A percentile compares a stretch with the other conserved stretches of the same genome.
Evolutionary conservation across 1,140 invertebrate species (phyloP).

Genomic region (Spodoptera litura): DNA sequence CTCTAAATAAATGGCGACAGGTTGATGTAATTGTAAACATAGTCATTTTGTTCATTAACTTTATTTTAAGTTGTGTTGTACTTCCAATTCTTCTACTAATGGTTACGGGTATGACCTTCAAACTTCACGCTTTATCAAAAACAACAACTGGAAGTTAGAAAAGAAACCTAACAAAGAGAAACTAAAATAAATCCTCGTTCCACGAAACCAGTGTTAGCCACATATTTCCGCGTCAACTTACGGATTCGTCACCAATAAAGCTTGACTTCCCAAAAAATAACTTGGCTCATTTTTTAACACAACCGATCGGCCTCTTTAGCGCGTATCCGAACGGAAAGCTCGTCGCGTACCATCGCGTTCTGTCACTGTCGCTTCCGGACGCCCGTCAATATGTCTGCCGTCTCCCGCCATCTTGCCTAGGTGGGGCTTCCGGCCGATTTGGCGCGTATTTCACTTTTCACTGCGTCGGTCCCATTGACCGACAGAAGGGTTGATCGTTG

Average conservation of each 20-base stretch:
- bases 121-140: too few species aligned
- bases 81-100: too few species aligned
- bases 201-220: constrained; percentile 1
- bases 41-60: too few species aligned
- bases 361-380: constrained; percentile 45
- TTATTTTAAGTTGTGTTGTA: too few species aligned
- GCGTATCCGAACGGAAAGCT: constrained; percentile 45
- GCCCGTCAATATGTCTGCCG: constrained; percentile 43
- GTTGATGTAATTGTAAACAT: too few species aligned
- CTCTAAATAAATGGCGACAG: too few species aligned
- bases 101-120: too few species aligned
- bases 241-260: constrained; percentile 29
- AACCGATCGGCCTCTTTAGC: constrained; percentile 40
- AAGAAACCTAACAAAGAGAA: background rate
- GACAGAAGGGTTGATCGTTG: constrained; percentile 41
- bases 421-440: constrained; percentile 47
- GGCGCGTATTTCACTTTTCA: constrained; percentile 47
- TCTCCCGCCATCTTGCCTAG: constrained; percentile 42
- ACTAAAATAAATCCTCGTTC: constrained; percentile 5
- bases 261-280: constrained; percentile 43
- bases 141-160: background rate
- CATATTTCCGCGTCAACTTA: constrained; percentile 13
- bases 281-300: constrained; percentile 46
- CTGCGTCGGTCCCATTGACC: constrained; percentile 39
- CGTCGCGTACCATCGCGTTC: constrained; percentile 42